Evolutionary conservation across 2,888 invertebrate species (phyloP), one percentile per base, ranked within the genome.

Genomic region (Dyspetes luteomarginatus): DNA sequence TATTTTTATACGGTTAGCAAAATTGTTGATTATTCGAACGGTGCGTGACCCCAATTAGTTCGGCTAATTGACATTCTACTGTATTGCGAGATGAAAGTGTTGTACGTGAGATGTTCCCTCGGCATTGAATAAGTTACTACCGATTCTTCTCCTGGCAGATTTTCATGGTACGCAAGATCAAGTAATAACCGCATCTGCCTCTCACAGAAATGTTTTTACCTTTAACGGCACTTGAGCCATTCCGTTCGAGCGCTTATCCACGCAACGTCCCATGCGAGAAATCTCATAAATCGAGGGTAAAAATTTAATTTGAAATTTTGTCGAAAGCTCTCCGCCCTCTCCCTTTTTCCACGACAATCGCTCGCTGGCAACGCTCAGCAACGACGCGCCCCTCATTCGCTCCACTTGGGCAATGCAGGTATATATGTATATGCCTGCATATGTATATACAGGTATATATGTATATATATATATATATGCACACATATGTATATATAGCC

Each of bases 291-390:
- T 58, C 58, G 58, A 30, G 58, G 36, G 36, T 58, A 9, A 22
- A 19, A 55, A 55, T 17, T 58, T 36, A 28, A 36, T 30, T 58
- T 58, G 58, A 28, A 30, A 52, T 58, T 58, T 58, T 36, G 58
- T 30, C 19, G 58, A 58, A 30, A 36, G 58, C 58, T 36, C 36
- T 72, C 62, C 62, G 52, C 69, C 55, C 78, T 36, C 69, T 77
- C 56, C 36, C 50, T 56, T 62, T 69, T 56, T 64, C 68, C 12
- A 36, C 36, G 36, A 9, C 36, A 12, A 36, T 36, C 36, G 9
- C 36, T 36, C 36, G 36, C 36, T 36, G 36, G 36, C 12, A 36
- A 36, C 36, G 36, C 12, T 36, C 36, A 12, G 9, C 36, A 36
- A 12, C 36, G 36, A 36, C 36, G 36, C 36, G 36, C 36, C 36